Evolutionary conservation across 2,113 vertebrate species (phyloP), one percentile per base, ranked within the genome.

Genomic region (Benitochromis conjunctus): DNA sequence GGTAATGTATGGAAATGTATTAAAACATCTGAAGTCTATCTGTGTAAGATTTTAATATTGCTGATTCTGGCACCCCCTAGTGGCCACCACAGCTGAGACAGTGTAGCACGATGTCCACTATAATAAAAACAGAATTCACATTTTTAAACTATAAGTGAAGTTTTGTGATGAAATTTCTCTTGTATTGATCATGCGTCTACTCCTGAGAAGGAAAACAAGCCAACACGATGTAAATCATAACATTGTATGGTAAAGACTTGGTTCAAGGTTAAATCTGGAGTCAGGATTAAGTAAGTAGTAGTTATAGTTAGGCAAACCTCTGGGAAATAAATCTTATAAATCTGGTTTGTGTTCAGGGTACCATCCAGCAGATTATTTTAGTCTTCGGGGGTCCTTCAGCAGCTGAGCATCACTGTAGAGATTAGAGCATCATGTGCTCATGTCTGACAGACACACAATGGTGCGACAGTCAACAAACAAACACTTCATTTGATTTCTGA

Each of bases 291-390:
- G 16, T 5, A 8, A 74, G 9, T 12, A 12, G 43, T 48, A 74
- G 9, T 31, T 51, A 19, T 31, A 48, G 43, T 51, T 31, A 6
- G 16, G 2, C 43, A 74, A 74, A 29, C 14, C 0, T 74, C 3
- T 0, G 41, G 19, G 9, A 54, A 54, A 11, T 21, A 21, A 9
- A 54, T 54, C 19, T 54, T 54, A 21, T 9, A 5, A 4, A 21
- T 5, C 9, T 84, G 12, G 19, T 9, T 1, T 21, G 53, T 21
- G 19, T n/a, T n/a, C 18, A 54, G 18, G 53, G 53, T 54, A 54
- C 1, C 19, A 54, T 9, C 53, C 90, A 93, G 83, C 89, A 92
- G 83, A 79, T 92, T 51, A 76, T 77, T 34, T 89, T 88, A 10
- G 88, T 91, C 24, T 85, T 85, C 3, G 34, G 91, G 55, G 86